Conservation (phyloP, 2,888 invertebrate genomes). For the Dexiosoma caninum region DNA sequence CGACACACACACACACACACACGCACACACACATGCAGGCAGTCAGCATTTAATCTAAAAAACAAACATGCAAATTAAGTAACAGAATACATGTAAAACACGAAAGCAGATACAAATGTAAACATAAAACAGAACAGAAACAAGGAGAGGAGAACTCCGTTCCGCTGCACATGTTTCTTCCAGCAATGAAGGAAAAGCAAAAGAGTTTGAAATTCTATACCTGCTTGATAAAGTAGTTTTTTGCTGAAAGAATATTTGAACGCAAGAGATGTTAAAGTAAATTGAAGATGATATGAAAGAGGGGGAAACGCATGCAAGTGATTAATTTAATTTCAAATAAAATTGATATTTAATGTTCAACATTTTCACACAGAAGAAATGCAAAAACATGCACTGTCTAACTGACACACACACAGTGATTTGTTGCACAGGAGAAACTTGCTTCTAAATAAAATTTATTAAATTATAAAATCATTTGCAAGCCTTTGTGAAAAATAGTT, state of each 20-base stretch:
- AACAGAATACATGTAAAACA: no score
- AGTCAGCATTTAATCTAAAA: neutral
- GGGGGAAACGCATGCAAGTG: neutral
- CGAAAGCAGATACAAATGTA: neutral
- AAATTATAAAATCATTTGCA: no score
- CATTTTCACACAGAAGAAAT: neutral
- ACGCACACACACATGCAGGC: neutral
- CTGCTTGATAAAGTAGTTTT: neutral
- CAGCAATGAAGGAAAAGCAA: neutral
- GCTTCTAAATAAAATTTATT: neutral
- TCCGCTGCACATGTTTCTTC: neutral
- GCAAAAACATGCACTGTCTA: neutral
- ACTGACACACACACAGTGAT: neutral
- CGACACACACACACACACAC: neutral
- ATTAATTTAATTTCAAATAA: constrained; percentile 8
- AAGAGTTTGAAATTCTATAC: neutral
- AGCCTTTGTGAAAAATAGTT: no score
- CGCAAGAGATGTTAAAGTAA: neutral
- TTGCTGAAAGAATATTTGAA: neutral
- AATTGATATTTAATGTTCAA: constrained; percentile 36
- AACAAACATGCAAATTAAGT: neutral
- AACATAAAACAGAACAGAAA: neutral
- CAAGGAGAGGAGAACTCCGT: neutral
- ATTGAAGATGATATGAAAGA: neutral
- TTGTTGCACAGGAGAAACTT: no score